Evolutionary conservation across 1,140 invertebrate species (phyloP), one percentile per base, ranked within the genome.

Genomic region (Myzus persicae): DNA sequence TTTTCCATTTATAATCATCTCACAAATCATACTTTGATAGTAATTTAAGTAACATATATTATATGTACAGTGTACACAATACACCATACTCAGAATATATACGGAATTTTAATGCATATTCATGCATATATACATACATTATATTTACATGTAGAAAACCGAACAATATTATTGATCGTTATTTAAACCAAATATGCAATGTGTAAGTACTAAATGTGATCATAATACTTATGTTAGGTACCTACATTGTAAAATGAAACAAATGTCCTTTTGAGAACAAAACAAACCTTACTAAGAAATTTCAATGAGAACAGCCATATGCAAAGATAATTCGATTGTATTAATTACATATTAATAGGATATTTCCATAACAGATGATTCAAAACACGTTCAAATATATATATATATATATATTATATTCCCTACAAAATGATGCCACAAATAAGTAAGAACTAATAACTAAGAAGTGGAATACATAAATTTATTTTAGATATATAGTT

Each of bases 301-400:
- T 31, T n/a, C 26, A 7, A 87, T 26, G 26, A n/a, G 4, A 87
- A 87, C 14, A n/a, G 9, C 14, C 40, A 44, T 31, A 36, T n/a
- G 18, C 85, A 46, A 48, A 46, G 44, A 87, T 87, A 87, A 87
- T 87, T 87, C 6, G 2, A 87, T 87, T 22, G 7, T 46, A 46
- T 31, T 87, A 87, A 87, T 87, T 87, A 87, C 42, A 48, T 87
- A 36, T 46, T 46, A n/a, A 87, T 46, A 46, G 42, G 31, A 87
- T 46, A 87, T 46, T n/a, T 22, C 42, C 42, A 87, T 48, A 87
- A 87, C 26, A 87, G 31, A 48, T 24, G 18, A 87, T n/a, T 31
- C 11, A 46, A n/a, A 87, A 87, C 31, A 87, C 26, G 85, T 87
- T 20, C 44, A n/a, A 48, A 87, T 87, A 87, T 31, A 48, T 51